These are phyloP conservation scores for Pipistrellus nathusii DNA, from an alignment of 2,797 vertebrate genomes.

Conservation along the genomic window DNA sequence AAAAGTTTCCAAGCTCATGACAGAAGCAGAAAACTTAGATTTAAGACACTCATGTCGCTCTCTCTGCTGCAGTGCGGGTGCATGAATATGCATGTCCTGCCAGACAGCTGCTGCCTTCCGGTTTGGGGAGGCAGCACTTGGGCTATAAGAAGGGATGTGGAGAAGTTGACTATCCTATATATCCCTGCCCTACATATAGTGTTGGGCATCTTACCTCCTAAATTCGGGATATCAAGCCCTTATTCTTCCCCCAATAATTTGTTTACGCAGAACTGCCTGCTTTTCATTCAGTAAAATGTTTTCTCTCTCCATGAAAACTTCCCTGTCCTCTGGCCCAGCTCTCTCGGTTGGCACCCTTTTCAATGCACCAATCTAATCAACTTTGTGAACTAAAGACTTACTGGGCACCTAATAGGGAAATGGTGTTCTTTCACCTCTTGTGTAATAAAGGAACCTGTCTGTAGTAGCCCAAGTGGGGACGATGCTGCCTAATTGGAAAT, in stretches of 20 bases:
- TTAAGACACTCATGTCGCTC: not conserved
- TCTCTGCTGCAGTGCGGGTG: not conserved
- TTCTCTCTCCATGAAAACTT: not conserved
- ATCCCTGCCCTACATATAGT: not conserved
- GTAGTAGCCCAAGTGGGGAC: not conserved
- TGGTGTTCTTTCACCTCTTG: not conserved
- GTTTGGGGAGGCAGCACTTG: not conserved
- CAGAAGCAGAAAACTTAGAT: slow-evolving; percentile 3
- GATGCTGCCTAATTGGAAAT: not conserved
- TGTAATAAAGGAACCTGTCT: not conserved
- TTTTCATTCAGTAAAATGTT: slow-evolving; percentile 13
- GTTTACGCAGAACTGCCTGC: not conserved
- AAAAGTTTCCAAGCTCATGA: slow-evolving; percentile 17
- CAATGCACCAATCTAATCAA: not conserved
- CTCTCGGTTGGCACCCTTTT: not conserved
- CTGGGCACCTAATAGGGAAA: not conserved
- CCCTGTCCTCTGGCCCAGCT: not conserved
- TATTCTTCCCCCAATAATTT: not conserved
- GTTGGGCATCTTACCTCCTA: not conserved
- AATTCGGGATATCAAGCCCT: not conserved
- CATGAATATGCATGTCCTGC: slow-evolving; percentile 8
- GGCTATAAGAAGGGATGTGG: not conserved
- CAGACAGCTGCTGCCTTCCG: not conserved
- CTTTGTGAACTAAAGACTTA: not conserved
- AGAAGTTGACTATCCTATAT: not conserved